Conservation (phyloP, 2,113 vertebrate genomes). For the Neodontobutis hainanensis region DNA sequence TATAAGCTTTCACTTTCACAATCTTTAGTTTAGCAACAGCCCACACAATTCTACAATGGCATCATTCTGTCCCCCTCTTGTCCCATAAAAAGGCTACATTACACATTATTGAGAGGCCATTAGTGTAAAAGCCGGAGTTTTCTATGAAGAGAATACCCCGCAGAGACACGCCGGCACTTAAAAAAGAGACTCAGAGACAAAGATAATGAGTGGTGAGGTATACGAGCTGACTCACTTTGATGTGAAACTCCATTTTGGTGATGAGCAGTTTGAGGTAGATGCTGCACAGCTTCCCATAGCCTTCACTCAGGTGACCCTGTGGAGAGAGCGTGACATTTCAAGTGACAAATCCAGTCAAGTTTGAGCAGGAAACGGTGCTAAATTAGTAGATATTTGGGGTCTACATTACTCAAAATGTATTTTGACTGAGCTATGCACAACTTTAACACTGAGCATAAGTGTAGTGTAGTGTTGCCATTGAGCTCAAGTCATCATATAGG, state of each 20-base stretch:
- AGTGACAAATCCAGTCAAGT: background rate
- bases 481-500: too few relatives aligned
- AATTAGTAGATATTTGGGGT: background rate
- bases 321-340: conserved; percentile 1
- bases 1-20: conserved; percentile 21
- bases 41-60: background rate
- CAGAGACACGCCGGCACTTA: conserved; percentile 53
- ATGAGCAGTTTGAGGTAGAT: conserved; percentile 99
- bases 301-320: conserved; percentile 94
- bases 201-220: conserved; percentile 59
- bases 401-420: background rate
- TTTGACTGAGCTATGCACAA: too few relatives aligned
- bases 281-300: conserved; percentile 95
- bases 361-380: background rate
- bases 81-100: conserved; percentile 57
- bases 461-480: too few relatives aligned
- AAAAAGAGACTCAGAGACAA: conserved; percentile 46
- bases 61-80: conserved; percentile 11
- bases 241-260: conserved; percentile 99
- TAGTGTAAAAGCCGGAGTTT: conserved; percentile 50
- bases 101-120: conserved; percentile 51
- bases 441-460: too few relatives aligned
- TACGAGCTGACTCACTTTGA: conserved; percentile 86
- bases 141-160: conserved; percentile 24
- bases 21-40: conserved; percentile 15